Conservation (phyloP, 2,888 invertebrate species). For the Aelia acuminata region DNA sequence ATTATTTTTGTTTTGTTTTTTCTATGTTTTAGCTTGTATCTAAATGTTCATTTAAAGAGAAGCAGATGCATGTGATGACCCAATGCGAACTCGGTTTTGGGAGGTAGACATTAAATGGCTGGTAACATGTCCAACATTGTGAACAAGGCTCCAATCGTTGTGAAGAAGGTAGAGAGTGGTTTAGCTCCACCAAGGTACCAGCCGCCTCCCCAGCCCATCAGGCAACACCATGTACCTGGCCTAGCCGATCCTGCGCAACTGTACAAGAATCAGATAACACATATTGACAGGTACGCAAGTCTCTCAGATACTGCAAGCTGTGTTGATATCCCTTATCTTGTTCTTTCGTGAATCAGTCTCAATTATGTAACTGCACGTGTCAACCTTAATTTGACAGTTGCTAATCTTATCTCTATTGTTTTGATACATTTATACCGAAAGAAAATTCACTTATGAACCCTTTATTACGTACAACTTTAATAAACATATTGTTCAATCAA, state of each 20-base stretch:
- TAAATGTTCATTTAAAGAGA: neutral
- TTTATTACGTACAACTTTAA: neutral
- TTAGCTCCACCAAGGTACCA: slow-evolving; percentile 80
- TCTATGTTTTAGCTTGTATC: slow-evolving; percentile 45
- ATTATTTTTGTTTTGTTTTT: neutral
- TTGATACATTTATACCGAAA: neutral
- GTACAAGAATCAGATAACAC: slow-evolving; percentile 61
- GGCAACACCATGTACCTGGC: slow-evolving; percentile 61
- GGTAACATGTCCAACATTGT: slow-evolving; percentile 66
- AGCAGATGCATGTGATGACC: slow-evolving; percentile 48
- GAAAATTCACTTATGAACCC: neutral
- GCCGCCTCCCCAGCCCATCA: slow-evolving; percentile 77
- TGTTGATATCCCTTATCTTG: neutral
- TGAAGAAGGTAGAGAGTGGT: slow-evolving; percentile 65
- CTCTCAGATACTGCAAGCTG: neutral
- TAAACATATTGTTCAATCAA: neutral
- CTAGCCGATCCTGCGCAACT: slow-evolving; percentile 61
- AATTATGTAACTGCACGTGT: neutral
- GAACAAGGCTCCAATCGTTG: slow-evolving; percentile 65
- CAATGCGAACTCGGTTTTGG: slow-evolving; percentile 60
- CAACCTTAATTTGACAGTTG: neutral
- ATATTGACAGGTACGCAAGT: slow-evolving; percentile 60
- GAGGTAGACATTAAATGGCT: slow-evolving; percentile 58
- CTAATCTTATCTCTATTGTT: neutral
- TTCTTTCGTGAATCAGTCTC: neutral